These are phyloP conservation scores for Penaeus monodon DNA, from an alignment of 2,888 invertebrate species.

Conservation along the genomic window DNA sequence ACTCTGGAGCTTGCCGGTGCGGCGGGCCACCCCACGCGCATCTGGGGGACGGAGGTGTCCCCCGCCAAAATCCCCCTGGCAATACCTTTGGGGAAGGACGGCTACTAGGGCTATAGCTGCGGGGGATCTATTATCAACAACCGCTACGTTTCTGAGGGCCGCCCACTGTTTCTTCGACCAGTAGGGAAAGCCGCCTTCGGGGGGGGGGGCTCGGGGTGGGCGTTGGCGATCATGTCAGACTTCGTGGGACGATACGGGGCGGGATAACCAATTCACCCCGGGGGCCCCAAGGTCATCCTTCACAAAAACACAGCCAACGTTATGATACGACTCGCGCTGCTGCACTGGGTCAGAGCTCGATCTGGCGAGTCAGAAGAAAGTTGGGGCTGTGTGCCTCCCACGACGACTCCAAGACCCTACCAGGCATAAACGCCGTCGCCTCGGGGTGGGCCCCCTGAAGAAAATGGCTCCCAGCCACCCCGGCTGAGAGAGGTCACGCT, in stretches of 20 bases:
- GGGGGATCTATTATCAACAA: no score
- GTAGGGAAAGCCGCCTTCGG: no score
- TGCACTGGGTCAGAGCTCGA: constrained; percentile 33
- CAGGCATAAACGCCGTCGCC: constrained; percentile 8
- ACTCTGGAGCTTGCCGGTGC: no score
- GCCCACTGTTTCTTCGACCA: no score
- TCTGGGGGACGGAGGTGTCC: no score
- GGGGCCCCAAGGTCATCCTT: constrained; percentile 23
- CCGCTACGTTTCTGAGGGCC: no score
- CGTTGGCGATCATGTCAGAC: background rate
- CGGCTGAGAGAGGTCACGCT: constrained; percentile 19
- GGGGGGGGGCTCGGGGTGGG: no score
- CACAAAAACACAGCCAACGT: constrained; percentile 1
- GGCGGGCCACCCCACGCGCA: no score
- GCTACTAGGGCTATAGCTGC: no score
- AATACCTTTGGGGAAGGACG: no score
- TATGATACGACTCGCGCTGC: constrained; percentile 36
- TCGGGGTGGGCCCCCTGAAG: constrained; percentile 3
- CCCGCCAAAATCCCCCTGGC: no score
- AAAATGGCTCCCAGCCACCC: background rate
- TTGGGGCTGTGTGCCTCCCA: constrained; percentile 36
- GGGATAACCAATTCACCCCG: constrained; percentile 20
- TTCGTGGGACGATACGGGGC: background rate
- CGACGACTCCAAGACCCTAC: constrained; percentile 21
- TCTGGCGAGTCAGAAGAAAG: constrained; percentile 26